These are phyloP conservation scores for Nematostella vectensis DNA, from an alignment of 92 coral and sea anemone genomes.

Conservation along the genomic window DNA sequence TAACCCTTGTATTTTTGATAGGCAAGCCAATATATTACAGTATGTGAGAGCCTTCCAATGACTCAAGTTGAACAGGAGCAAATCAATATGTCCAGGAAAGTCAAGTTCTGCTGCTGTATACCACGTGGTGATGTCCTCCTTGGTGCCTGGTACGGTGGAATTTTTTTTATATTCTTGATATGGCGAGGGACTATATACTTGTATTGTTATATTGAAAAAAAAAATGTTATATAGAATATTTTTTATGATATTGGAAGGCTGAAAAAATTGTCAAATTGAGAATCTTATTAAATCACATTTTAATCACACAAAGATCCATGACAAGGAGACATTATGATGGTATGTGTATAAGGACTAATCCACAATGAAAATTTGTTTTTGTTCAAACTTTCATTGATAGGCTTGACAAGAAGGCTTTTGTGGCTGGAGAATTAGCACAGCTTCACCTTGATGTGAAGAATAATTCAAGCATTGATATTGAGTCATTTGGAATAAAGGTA, in stretches of 20 bases:
- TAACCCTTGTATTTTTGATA: too few species aligned
- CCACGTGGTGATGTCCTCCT: constrained; percentile 86
- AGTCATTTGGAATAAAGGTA: constrained; percentile 84
- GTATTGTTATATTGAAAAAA: too few species aligned
- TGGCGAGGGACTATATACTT: too few species aligned
- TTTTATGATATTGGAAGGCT: too few species aligned
- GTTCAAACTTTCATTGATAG: constrained; percentile 14
- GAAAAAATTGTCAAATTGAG: too few species aligned
- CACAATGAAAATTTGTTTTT: too few species aligned
- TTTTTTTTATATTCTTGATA: too few species aligned
- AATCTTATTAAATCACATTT: too few species aligned
- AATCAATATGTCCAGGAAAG: constrained; percentile 42
- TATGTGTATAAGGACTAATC: too few species aligned
- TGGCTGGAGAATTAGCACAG: constrained; percentile 74
- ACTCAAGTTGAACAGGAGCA: constrained; percentile 57
- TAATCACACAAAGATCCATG: too few species aligned
- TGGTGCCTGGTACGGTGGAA: constrained; percentile 68
- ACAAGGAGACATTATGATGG: too few species aligned
- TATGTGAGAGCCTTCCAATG: constrained; percentile 58
- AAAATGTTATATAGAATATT: too few species aligned
- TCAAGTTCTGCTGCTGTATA: constrained; percentile 90
- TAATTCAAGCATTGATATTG: constrained; percentile 89
- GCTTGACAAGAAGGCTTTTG: constrained; percentile 73
- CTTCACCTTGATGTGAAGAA: constrained; percentile 78
- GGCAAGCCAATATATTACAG: constrained; percentile 66